phyloP scores from a whole-genome alignment of 2,113 vertebrate species.

The Plestiodon gilberti region DNA sequence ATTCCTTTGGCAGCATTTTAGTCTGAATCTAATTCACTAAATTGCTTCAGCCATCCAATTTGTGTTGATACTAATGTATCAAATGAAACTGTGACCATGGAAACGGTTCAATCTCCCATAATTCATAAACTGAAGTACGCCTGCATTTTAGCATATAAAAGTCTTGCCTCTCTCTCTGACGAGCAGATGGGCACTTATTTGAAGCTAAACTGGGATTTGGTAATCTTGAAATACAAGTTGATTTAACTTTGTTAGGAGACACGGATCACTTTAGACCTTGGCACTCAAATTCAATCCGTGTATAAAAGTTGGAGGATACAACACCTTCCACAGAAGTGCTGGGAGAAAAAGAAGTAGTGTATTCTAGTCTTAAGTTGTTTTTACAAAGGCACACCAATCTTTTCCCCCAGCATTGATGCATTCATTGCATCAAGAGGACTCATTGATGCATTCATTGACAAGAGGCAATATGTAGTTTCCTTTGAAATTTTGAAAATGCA shows the following conservation, averaged over 20 bases:
- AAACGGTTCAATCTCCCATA: slow-evolving; percentile 58
- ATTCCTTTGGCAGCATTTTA: slow-evolving; percentile 54
- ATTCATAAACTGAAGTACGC: slow-evolving; percentile 32
- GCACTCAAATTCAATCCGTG: slow-evolving; percentile 40
- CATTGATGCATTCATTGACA: background rate
- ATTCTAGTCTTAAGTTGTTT: background rate
- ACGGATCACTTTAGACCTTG: slow-evolving; percentile 11
- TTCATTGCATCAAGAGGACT: slow-evolving; percentile 39
- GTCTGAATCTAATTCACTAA: slow-evolving; percentile 70
- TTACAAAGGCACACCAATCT: background rate
- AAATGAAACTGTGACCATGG: slow-evolving; percentile 61
- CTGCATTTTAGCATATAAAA: background rate
- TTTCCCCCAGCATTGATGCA: background rate
- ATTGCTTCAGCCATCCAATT: slow-evolving; percentile 61
- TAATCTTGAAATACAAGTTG: slow-evolving; percentile 38
- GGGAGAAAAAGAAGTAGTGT: background rate
- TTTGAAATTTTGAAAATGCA: background rate
- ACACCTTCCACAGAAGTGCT: background rate
- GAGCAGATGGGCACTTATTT: slow-evolving; percentile 20
- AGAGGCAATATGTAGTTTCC: background rate
- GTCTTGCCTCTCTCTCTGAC: background rate
- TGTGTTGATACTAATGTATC: slow-evolving; percentile 64
- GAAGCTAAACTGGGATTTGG: slow-evolving; percentile 34
- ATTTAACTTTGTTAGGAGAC: slow-evolving; percentile 49
- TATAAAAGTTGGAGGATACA: slow-evolving; percentile 9